Base-by-base conservation (phyloP, 2,888 invertebrate species). In the Iphiclides podalirius region DNA sequence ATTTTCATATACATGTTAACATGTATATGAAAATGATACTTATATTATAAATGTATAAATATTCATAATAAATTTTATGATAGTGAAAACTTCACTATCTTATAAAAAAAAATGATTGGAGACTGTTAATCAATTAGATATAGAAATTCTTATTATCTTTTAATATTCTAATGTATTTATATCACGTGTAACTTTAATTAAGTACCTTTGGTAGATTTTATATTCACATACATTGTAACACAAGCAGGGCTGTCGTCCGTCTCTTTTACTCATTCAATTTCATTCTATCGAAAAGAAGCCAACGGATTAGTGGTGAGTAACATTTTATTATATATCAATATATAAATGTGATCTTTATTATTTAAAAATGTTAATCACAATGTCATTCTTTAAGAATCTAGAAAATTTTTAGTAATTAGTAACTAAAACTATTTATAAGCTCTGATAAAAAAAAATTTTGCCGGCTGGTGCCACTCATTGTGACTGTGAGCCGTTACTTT, bases 401-500 rank as follows among this genome's bases (percentile, higher is more conserved):
- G 1, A 13, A 11, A 14, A 7, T 15, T 35, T 13, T n/a, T 16
- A 8, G 6, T n/a, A 1, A 4, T 34, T 4, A 28, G 1, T 37
- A 37, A 12, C 9, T 23, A 7, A 13, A 16, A 9, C 15, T 7
- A 38, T 33, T 6, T 23, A 48, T 14, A 15, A 14, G 23, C n/a
- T 2, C 4, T n/a, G 4, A 34, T 26, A 31, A 38, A 36, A 26
- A 47, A 58, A 54, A 55, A 50, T 54, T 54, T 54, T 36, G 52
- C 59, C 59, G 57, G 63, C 59, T 54, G 58, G 58, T 54, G 51
- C 57, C 60, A 65, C 45, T 51, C 44, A 35, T 55, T 51, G 49
- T n/a, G 12, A n/a, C 12, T 31, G 31, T 45, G 59, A 62, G 81
- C 86, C 86, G 86, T 87, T 87, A 87, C 79, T 85, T 85, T 87